Percentiles rank a stretch among this genome's conserved stretches.
These are phyloP conservation scores for Oreochromis niloticus DNA, from an alignment of 2,113 vertebrate genomes.

Conservation along the genomic window DNA sequence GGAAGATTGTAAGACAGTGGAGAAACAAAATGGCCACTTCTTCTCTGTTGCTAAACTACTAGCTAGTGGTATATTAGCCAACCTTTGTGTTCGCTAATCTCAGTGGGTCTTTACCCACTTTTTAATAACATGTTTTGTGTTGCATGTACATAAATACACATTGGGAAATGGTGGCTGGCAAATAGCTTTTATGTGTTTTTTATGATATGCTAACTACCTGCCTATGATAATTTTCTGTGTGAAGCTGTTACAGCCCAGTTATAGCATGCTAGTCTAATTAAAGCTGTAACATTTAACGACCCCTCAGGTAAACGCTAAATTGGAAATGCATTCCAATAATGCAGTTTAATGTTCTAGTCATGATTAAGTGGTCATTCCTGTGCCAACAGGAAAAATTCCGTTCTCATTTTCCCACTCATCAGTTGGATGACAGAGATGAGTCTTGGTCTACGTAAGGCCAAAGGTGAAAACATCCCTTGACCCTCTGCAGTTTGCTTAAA, in stretches of 20 bases:
- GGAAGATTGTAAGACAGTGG: neutral
- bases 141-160: neutral
- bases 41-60: neutral
- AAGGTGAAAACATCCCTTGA: neutral
- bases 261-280: neutral
- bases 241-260: neutral
- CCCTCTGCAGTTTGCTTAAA: neutral
- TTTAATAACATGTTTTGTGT: neutral
- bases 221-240: neutral
- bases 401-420: neutral
- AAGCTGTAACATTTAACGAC: neutral
- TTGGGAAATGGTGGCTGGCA: neutral
- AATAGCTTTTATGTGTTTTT: neutral
- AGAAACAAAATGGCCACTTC: neutral
- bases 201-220: neutral
- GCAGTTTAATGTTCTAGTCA: neutral
- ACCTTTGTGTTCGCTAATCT: neutral
- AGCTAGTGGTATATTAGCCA: neutral
- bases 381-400: neutral
- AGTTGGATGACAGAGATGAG: neutral
- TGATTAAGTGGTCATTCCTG: neutral
- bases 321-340: neutral
- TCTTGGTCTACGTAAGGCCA: neutral
- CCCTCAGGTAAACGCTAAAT: neutral
- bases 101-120: neutral